These are phyloP conservation scores for Tetropium fuscum DNA, from an alignment of 2,888 invertebrate genomes.

Conservation along the genomic window DNA sequence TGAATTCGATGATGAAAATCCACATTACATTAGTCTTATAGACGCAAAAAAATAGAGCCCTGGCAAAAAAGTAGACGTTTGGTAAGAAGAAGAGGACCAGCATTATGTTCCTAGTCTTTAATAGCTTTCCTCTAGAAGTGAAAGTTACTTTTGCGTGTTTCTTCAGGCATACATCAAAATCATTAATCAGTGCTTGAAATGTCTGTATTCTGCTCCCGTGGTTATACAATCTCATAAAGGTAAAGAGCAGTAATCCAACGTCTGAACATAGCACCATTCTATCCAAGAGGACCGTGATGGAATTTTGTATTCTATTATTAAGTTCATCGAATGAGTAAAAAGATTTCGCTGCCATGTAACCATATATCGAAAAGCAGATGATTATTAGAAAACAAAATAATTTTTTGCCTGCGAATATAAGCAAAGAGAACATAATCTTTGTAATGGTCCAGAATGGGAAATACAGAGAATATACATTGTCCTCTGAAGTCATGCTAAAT, in stretches of 20 bases:
- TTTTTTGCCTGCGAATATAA: background rate
- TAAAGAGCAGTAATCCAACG: background rate
- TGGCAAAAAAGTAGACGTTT: background rate
- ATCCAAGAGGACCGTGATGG: background rate
- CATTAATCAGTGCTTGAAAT: background rate
- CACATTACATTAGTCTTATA: slow-evolving; percentile 2
- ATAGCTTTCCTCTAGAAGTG: background rate
- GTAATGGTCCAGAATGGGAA: background rate
- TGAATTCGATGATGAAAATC: background rate
- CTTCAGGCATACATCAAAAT: slow-evolving; percentile 3
- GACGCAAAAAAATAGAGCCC: background rate
- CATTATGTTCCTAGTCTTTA: slow-evolving; percentile 1
- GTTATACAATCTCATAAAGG: background rate
- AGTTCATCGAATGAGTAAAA: background rate
- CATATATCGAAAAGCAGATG: background rate
- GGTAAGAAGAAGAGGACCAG: background rate
- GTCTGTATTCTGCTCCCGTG: background rate
- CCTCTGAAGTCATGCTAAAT: no score
- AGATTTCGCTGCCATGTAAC: background rate
- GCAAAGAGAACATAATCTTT: background rate
- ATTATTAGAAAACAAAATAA: background rate
- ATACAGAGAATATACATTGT: background rate
- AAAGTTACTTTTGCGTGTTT: background rate
- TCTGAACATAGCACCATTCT: background rate
- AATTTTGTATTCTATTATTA: background rate